A percentile compares a stretch with the other conserved stretches of the same genome.
These are phyloP conservation scores for Serinus canaria DNA, from an alignment of 2,113 vertebrate genomes.

Conservation along the genomic window DNA sequence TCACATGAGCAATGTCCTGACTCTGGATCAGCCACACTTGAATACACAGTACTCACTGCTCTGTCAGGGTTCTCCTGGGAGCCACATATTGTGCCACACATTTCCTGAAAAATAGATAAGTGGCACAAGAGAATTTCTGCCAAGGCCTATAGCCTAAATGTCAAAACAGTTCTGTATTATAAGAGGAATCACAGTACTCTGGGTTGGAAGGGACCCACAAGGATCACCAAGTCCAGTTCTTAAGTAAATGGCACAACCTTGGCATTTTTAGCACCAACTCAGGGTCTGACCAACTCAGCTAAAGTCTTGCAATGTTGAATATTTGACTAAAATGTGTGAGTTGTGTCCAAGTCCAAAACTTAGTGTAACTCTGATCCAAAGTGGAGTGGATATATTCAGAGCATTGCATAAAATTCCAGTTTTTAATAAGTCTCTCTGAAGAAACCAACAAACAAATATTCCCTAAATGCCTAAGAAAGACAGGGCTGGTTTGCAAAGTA, in stretches of 20 bases:
- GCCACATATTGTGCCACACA: not conserved
- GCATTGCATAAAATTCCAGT: not conserved
- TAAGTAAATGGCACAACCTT: not conserved
- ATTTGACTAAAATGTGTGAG: not conserved
- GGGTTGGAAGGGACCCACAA: not conserved
- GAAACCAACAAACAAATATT: not conserved
- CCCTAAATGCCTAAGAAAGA: not conserved
- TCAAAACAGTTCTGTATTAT: not conserved
- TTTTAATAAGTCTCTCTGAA: not conserved
- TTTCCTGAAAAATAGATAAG: constrained; percentile 19
- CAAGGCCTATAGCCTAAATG: not conserved
- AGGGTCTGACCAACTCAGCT: not conserved
- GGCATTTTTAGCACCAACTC: not conserved
- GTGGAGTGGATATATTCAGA: not conserved
- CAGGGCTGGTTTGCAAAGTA: not conserved
- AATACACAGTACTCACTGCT: not conserved
- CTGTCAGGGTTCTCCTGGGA: not conserved
- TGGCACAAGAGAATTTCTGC: not conserved
- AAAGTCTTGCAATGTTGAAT: not conserved
- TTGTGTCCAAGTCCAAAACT: not conserved
- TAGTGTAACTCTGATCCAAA: not conserved
- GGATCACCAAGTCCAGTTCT: not conserved
- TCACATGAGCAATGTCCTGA: not conserved
- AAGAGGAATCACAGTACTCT: not conserved
- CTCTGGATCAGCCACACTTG: not conserved